phyloP scores from a whole-genome alignment of 2,113 vertebrate species.

The Oxygymnocypris stewartii region DNA sequence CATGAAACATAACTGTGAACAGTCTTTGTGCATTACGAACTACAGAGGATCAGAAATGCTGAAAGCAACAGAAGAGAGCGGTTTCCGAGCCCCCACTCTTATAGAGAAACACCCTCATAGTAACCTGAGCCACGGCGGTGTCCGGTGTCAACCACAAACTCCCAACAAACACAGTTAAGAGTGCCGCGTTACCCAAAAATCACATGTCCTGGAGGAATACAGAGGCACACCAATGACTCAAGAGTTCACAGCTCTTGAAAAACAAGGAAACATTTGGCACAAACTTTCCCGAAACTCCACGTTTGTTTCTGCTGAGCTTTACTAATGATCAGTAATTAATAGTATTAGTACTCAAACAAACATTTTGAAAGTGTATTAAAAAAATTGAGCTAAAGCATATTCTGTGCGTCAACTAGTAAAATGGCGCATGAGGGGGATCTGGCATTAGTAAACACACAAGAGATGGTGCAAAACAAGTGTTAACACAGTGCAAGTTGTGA shows the following conservation, averaged over 20 bases:
- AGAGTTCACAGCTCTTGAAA: background rate
- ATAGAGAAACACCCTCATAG: slow-evolving; percentile 55
- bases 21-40: background rate
- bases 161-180: slow-evolving; percentile 45
- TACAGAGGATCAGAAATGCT: background rate
- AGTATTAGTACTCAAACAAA: background rate
- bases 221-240: background rate
- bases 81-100: slow-evolving; percentile 38
- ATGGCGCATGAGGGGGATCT: background rate
- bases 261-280: background rate
- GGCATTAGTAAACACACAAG: background rate
- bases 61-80: slow-evolving; percentile 29
- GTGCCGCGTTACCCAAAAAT: slow-evolving; percentile 37
- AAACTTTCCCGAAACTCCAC: background rate
- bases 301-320: background rate
- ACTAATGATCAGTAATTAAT: background rate
- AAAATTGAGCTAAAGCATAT: slow-evolving; percentile 8
- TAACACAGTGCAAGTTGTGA: background rate
- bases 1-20: background rate
- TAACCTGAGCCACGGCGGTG: slow-evolving; percentile 61
- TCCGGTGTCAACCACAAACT: slow-evolving; percentile 61
- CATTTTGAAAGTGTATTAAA: background rate
- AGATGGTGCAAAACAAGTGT: background rate
- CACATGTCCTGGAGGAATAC: background rate
- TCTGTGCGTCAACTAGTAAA: background rate